Percentiles rank a stretch among this genome's conserved stretches.
phyloP scores from a whole-genome alignment of 2,888 invertebrate species.

The Ethmia dodecea region DNA sequence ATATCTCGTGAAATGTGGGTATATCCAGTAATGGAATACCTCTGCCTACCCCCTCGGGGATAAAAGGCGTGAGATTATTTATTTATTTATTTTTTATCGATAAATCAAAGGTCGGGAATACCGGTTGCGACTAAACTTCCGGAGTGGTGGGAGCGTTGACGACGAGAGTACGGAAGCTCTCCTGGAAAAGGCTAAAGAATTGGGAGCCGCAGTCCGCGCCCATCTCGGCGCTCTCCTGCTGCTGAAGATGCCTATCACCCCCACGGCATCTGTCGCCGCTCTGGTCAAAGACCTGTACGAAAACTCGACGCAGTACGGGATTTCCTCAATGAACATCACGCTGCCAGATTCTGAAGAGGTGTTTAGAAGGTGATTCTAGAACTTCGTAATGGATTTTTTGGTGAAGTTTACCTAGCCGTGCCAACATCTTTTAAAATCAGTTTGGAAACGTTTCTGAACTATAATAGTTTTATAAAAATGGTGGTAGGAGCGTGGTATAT shows the following conservation, averaged over 20 bases:
- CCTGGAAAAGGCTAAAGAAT: constrained; percentile 22
- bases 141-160: constrained; percentile 27
- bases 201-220: constrained; percentile 44
- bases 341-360: constrained; percentile 61
- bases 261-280: constrained; percentile 38
- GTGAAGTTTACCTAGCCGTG: too few species aligned
- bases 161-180: constrained; percentile 27
- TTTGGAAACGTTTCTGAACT: too few species aligned
- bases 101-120: constrained; percentile 37
- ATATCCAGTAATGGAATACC: too few species aligned
- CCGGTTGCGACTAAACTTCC: constrained; percentile 44
- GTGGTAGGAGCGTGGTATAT: too few species aligned
- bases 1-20: too few species aligned
- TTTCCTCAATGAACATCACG: constrained; percentile 46
- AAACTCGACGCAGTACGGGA: constrained; percentile 36
- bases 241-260: constrained; percentile 42
- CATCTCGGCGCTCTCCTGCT: constrained; percentile 54
- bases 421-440: too few species aligned
- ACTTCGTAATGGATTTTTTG: too few species aligned
- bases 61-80: too few species aligned
- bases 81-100: neutral
- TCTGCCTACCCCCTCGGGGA: too few species aligned
- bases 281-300: constrained; percentile 39
- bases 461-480: too few species aligned
- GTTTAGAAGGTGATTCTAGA: constrained; percentile 51